phyloP scores from a whole-genome alignment of 2,797 vertebrate genomes.

The Liparis tanakae region DNA sequence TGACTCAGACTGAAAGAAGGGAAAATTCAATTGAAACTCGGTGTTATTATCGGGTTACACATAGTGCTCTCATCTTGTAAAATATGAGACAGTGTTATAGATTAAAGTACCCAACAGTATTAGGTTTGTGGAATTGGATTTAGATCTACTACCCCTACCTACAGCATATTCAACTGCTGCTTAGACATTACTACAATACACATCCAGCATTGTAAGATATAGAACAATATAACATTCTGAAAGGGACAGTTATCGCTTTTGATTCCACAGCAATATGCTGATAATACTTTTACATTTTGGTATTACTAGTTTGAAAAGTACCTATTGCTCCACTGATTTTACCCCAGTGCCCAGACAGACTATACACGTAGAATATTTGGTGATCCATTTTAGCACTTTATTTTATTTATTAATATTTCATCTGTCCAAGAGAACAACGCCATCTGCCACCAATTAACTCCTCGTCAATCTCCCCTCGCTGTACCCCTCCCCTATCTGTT shows the following conservation, averaged over 20 bases:
- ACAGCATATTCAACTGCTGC: background rate
- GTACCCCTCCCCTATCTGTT: background rate
- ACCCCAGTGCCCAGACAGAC: background rate
- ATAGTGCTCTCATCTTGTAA: background rate
- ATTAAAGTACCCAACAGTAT: background rate
- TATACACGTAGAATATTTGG: background rate
- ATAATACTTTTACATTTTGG: background rate
- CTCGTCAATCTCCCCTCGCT: background rate
- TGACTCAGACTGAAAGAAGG: slow-evolving; percentile 3
- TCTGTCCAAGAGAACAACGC: background rate
- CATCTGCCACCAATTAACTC: background rate
- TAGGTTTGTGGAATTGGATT: background rate
- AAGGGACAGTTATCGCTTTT: background rate
- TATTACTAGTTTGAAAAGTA: slow-evolving; percentile 5
- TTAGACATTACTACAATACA: background rate
- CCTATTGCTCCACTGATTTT: background rate
- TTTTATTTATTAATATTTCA: background rate
- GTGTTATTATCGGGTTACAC: background rate
- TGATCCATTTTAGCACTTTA: background rate
- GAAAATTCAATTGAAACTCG: slow-evolving; percentile 1
- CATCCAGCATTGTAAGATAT: background rate
- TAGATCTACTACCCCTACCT: background rate
- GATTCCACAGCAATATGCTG: background rate
- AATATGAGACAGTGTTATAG: background rate
- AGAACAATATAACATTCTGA: background rate